A percentile compares a stretch with the other conserved stretches of the same genome.
These are phyloP conservation scores for Pantelozetes paolii DNA, from an alignment of 2,888 invertebrate species.

Conservation along the genomic window DNA sequence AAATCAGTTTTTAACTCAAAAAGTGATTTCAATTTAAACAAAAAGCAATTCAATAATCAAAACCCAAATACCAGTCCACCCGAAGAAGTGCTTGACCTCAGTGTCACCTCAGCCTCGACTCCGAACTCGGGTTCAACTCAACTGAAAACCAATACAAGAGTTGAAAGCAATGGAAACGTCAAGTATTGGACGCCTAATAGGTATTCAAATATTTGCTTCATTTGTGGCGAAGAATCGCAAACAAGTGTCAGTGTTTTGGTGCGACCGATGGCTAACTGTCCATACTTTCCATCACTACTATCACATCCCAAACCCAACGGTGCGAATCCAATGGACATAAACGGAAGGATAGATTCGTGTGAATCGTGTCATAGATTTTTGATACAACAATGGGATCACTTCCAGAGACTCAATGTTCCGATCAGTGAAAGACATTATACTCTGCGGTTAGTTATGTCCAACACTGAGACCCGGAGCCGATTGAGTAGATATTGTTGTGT, in stretches of 20 bases:
- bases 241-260: slow-evolving; percentile 67
- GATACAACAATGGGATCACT: slow-evolving; percentile 79
- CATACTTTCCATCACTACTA: slow-evolving; percentile 56
- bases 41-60: neutral
- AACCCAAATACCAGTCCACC: neutral
- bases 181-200: slow-evolving; percentile 3
- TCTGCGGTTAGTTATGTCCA: slow-evolving; percentile 2
- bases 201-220: slow-evolving; percentile 64
- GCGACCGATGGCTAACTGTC: slow-evolving; percentile 57
- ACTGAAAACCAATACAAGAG: neutral
- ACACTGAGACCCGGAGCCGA: neutral
- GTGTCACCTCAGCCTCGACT: slow-evolving; percentile 50
- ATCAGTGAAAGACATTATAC: slow-evolving; percentile 71
- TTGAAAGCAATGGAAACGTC: neutral
- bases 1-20: neutral
- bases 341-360: slow-evolving; percentile 66
- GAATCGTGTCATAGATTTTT: slow-evolving; percentile 77
- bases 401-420: slow-evolving; percentile 66
- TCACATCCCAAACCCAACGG: slow-evolving; percentile 78
- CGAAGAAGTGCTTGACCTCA: slow-evolving; percentile 40
- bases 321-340: slow-evolving; percentile 77
- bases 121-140: neutral
- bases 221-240: slow-evolving; percentile 81
- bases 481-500: neutral
- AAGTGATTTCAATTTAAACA: neutral